These are phyloP conservation scores for Glossosoma conforme DNA, from an alignment of 1,140 invertebrate species.

Conservation along the genomic window DNA sequence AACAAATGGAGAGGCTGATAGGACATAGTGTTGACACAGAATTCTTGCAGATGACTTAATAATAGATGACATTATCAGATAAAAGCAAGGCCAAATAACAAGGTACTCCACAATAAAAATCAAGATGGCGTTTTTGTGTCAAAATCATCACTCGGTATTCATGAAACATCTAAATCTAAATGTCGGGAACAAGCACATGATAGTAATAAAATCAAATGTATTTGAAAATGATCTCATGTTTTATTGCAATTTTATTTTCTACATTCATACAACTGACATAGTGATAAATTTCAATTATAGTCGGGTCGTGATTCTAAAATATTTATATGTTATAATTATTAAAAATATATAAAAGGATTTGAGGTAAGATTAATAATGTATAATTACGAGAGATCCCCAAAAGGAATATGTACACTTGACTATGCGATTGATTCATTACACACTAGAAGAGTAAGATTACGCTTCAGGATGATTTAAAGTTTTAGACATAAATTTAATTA, in stretches of 20 bases:
- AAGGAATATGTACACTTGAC: slow-evolving; percentile 2
- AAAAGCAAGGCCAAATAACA: not conserved
- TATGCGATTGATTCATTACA: not conserved
- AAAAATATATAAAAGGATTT: slow-evolving; percentile 1
- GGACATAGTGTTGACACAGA: too few relatives aligned
- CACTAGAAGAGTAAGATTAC: too few relatives aligned
- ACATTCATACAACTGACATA: slow-evolving; percentile 7
- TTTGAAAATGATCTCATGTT: slow-evolving; percentile 6
- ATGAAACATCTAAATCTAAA: too few relatives aligned
- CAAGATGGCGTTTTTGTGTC: not conserved
- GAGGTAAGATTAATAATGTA: slow-evolving; percentile 3
- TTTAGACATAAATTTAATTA: too few relatives aligned
- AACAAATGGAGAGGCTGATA: not conserved
- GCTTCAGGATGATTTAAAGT: too few relatives aligned
- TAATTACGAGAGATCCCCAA: not conserved
- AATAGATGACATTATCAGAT: not conserved
- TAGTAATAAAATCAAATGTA: not conserved
- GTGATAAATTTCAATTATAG: not conserved
- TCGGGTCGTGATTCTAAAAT: not conserved
- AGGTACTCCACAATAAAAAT: not conserved
- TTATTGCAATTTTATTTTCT: slow-evolving; percentile 20
- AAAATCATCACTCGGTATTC: too few relatives aligned
- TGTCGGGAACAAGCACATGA: not conserved
- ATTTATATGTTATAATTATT: not conserved
- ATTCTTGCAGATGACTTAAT: not conserved